These are phyloP conservation scores for Agraylea sexmaculata DNA, from an alignment of 1,140 invertebrate species.

Conservation along the genomic window DNA sequence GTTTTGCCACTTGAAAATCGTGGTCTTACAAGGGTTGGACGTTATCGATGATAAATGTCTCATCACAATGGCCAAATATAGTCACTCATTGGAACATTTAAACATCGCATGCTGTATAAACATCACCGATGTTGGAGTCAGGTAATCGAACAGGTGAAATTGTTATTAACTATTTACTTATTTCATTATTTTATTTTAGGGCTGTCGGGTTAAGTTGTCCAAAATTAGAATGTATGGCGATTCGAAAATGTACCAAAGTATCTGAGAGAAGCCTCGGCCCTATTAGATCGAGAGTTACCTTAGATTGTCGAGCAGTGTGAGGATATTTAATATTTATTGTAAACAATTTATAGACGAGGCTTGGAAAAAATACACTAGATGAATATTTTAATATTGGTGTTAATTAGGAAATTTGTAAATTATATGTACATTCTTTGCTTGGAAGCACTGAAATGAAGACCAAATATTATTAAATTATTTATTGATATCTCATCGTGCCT, in stretches of 20 bases:
- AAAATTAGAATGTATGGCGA: conserved; percentile 9
- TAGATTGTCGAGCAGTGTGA: conserved; percentile 8
- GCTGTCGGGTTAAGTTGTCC: conserved; percentile 8
- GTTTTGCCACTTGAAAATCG: conserved; percentile 35
- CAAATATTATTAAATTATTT: too few species aligned
- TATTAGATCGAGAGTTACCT: conserved; percentile 5
- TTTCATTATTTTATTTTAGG: conserved; percentile 8
- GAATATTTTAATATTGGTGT: too few species aligned
- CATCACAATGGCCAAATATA: conserved; percentile 41
- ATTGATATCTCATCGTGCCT: too few species aligned
- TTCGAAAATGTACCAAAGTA: conserved; percentile 11
- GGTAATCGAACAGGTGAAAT: too few species aligned
- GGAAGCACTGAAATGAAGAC: too few species aligned
- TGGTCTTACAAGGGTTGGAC: conserved; percentile 41
- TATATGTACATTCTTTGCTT: too few species aligned
- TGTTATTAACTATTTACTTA: too few species aligned
- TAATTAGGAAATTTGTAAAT: too few species aligned
- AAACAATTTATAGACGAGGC: too few species aligned
- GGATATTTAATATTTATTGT: too few species aligned
- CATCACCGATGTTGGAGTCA: conserved; percentile 43
- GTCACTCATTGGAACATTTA: conserved; percentile 36
- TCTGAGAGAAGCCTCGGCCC: conserved; percentile 8
- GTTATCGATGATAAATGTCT: conserved; percentile 43
- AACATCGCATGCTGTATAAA: conserved; percentile 42
- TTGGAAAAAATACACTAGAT: too few species aligned